phyloP scores from a whole-genome alignment of 1,140 invertebrate species.

The Piezodorus guildinii region DNA sequence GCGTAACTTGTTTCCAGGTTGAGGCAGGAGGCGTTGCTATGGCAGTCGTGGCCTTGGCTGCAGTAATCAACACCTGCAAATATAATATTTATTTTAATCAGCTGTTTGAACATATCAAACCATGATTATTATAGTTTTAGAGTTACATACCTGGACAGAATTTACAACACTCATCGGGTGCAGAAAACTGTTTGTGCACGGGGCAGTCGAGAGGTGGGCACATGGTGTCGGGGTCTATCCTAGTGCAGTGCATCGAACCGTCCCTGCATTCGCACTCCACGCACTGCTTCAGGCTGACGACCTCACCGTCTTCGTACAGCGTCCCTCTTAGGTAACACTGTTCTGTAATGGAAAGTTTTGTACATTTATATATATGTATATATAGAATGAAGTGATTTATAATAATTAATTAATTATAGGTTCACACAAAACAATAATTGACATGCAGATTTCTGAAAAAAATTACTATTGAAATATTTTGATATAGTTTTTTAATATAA shows the following conservation, averaged over 20 bases:
- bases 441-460: too few relatives aligned
- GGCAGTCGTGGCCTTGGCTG: conserved; percentile 68
- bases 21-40: conserved; percentile 70
- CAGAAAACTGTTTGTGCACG: conserved; percentile 58
- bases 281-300: conserved; percentile 56
- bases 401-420: too few relatives aligned
- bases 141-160: conserved; percentile 65
- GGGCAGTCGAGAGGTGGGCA: conserved; percentile 76
- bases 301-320: conserved; percentile 73
- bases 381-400: too few relatives aligned
- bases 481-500: too few relatives aligned
- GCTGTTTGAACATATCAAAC: not conserved
- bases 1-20: conserved; percentile 73
- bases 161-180: conserved; percentile 78
- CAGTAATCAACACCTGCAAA: conserved; percentile 72
- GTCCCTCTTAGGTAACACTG: conserved; percentile 63
- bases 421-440: too few relatives aligned
- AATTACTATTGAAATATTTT: too few relatives aligned
- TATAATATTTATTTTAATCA: not conserved
- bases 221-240: conserved; percentile 54
- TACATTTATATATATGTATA: too few relatives aligned
- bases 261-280: conserved; percentile 64
- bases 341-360: conserved; percentile 39
- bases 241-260: conserved; percentile 65
- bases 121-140: not conserved